phyloP scores from a whole-genome alignment of 2,888 invertebrate species.

The Dioctria rufipes region DNA sequence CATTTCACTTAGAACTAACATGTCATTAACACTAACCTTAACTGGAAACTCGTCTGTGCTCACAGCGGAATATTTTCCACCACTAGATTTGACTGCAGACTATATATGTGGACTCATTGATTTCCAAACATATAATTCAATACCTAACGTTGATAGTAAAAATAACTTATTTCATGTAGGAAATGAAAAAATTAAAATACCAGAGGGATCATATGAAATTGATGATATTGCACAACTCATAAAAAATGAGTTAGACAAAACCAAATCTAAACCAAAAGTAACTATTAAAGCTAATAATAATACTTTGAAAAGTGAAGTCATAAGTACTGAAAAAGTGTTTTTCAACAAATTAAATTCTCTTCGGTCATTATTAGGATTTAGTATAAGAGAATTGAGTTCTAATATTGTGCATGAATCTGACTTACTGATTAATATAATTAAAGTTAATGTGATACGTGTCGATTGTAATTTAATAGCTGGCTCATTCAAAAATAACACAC shows the following conservation, averaged over 20 bases:
- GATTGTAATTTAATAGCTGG: conserved; percentile 59
- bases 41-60: conserved; percentile 61
- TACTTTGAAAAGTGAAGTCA: conserved; percentile 53
- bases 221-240: conserved; percentile 61
- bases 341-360: conserved; percentile 48
- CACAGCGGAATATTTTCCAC: conserved; percentile 56
- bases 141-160: conserved; percentile 65
- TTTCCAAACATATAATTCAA: conserved; percentile 60
- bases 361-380: conserved; percentile 58
- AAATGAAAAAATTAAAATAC: conserved; percentile 61
- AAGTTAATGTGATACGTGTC: conserved; percentile 59
- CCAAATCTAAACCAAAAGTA: conserved; percentile 4
- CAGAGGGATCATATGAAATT: conserved; percentile 65
- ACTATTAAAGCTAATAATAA: conserved; percentile 49
- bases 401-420: conserved; percentile 62
- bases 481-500: conserved; percentile 60
- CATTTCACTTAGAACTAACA: conserved; percentile 49
- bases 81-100: conserved; percentile 57
- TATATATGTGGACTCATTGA: conserved; percentile 65
- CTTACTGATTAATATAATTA: conserved; percentile 64
- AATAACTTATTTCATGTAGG: conserved; percentile 64
- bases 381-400: conserved; percentile 53
- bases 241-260: conserved; percentile 5
- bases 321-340: conserved; percentile 34
- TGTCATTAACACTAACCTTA: conserved; percentile 63